Conservation (phyloP, 53 echinoderm and acorn worm species). For the Luidia sarsii region DNA sequence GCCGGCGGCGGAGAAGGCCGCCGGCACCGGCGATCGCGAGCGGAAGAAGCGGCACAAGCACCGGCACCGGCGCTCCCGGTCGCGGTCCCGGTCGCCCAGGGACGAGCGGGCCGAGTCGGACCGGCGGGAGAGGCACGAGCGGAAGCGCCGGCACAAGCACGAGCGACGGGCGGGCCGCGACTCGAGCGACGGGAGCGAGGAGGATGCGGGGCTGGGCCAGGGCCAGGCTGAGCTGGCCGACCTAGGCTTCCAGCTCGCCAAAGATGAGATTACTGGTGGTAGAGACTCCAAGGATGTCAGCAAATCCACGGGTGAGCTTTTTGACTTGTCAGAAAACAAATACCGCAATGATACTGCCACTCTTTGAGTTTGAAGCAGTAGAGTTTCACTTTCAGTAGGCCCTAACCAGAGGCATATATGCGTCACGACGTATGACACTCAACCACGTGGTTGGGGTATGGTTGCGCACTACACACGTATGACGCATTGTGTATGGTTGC, state of each 20-base stretch:
- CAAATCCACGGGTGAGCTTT: background rate
- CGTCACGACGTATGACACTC: too few species aligned
- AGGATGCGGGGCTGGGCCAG: background rate
- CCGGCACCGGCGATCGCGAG: background rate
- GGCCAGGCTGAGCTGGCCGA: background rate
- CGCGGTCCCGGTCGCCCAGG: conserved; percentile 26
- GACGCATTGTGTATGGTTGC: too few species aligned
- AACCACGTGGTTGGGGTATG: too few species aligned
- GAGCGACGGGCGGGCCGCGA: conserved; percentile 16
- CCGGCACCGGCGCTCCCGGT: conserved; percentile 54
- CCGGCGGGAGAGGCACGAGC: conserved; percentile 23
- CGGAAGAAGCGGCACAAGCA: conserved; percentile 71
- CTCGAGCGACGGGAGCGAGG: background rate
- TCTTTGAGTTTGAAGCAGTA: too few species aligned
- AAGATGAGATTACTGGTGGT: conserved; percentile 19
- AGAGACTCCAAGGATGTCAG: background rate
- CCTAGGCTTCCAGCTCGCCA: conserved; percentile 35
- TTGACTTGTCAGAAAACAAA: too few species aligned
- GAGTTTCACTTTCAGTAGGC: too few species aligned
- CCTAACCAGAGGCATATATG: too few species aligned
- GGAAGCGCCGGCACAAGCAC: conserved; percentile 3
- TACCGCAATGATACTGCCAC: too few species aligned
- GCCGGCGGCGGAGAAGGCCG: conserved; percentile 13
- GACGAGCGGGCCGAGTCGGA: conserved; percentile 15
- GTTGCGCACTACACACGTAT: too few species aligned